Evolutionary conservation across 2,797 vertebrate species (phyloP).

Genomic region (Triplophysa bombifrons): DNA sequence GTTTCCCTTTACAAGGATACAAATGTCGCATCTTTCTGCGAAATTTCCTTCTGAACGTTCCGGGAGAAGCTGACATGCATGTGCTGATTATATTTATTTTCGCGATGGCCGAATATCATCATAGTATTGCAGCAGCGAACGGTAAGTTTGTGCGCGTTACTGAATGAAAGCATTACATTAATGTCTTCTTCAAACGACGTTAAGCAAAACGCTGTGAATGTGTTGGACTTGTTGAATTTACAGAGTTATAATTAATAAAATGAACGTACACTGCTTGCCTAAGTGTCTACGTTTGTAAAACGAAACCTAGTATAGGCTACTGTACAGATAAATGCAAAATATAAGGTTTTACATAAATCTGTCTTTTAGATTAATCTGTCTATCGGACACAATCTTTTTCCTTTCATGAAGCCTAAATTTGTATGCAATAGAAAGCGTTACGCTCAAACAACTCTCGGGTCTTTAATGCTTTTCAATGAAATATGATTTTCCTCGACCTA

Average conservation of each 20-base stretch:
- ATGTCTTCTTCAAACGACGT: neutral
- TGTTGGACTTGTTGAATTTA: neutral
- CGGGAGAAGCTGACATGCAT: slow-evolving; percentile 7
- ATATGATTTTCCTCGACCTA: too few relatives aligned
- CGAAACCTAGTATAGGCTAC: neutral
- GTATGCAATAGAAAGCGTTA: too few relatives aligned
- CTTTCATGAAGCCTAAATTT: too few relatives aligned
- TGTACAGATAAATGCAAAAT: too few relatives aligned
- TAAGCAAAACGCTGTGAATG: neutral
- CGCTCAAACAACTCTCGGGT: too few relatives aligned
- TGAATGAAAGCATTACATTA: neutral
- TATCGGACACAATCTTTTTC: too few relatives aligned
- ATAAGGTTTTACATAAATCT: too few relatives aligned
- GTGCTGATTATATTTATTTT: slow-evolving; percentile 6
- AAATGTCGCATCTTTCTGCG: neutral
- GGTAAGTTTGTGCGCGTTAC: neutral
- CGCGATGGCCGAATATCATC: neutral
- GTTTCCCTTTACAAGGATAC: neutral
- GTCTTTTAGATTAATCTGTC: too few relatives aligned
- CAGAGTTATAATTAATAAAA: too few relatives aligned
- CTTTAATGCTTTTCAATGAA: too few relatives aligned
- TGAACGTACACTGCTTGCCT: too few relatives aligned
- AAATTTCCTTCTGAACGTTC: neutral
- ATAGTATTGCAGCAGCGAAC: neutral
- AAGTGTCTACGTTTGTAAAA: neutral